Evolutionary conservation across 2,797 vertebrate genomes (phyloP).

Genomic region (Bovichtus variegatus): DNA sequence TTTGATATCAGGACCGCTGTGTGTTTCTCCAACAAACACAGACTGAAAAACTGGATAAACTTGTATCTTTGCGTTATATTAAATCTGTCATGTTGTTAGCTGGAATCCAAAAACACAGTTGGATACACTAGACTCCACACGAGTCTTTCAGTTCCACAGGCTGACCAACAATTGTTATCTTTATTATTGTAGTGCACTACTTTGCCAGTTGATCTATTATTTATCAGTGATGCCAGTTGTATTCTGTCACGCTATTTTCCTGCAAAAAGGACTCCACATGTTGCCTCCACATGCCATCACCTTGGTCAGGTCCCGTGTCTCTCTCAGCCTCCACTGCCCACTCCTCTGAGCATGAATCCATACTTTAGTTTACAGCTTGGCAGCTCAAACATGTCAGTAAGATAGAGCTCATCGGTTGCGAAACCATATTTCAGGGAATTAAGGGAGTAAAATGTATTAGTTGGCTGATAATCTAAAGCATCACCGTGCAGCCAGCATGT

Average conservation of each 20-base stretch:
- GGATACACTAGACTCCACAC: background rate
- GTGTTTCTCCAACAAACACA: background rate
- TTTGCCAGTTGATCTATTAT: background rate
- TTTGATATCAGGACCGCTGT: background rate
- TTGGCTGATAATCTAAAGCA: conserved; percentile 42
- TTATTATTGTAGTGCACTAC: background rate
- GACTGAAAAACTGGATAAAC: background rate
- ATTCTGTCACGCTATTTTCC: conserved; percentile 6
- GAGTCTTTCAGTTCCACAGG: background rate
- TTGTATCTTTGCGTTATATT: background rate
- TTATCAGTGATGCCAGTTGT: conserved; percentile 8
- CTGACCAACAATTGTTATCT: background rate
- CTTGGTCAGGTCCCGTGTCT: conserved; percentile 7
- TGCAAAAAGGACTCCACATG: conserved; percentile 25
- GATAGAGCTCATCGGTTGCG: conserved; percentile 16
- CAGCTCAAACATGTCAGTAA: conserved; percentile 36
- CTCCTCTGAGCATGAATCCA: conserved; percentile 19
- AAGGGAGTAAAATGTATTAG: conserved; percentile 41
- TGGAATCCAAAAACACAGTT: background rate
- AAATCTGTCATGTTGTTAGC: background rate
- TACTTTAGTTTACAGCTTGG: conserved; percentile 24
- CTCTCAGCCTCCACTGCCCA: conserved; percentile 1
- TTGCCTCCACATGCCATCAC: conserved; percentile 15
- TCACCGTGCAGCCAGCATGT: conserved; percentile 17
- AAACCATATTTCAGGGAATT: conserved; percentile 48